Conservation (phyloP, 1,140 invertebrate genomes). For the Batillaria attramentaria region DNA sequence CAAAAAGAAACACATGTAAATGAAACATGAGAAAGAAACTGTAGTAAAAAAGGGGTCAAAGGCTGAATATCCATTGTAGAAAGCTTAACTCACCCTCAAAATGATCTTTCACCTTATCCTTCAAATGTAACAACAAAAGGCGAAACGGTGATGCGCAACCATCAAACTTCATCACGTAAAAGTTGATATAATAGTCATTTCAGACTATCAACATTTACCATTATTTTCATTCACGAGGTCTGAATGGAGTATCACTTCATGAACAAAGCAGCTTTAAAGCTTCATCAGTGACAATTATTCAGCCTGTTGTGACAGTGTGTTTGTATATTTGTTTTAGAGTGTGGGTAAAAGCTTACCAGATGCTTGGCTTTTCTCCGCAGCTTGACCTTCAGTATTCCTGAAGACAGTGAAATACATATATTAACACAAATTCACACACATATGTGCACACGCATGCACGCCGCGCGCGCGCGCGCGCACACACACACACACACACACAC, state of each 20-base stretch:
- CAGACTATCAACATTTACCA: too few species aligned
- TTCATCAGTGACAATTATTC: background rate
- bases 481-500: background rate
- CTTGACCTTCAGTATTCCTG: slow-evolving; percentile 27
- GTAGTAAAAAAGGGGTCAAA: too few species aligned
- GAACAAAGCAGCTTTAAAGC: background rate
- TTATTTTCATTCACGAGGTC: background rate
- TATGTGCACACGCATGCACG: background rate
- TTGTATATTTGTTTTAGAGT: background rate
- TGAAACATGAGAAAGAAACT: too few species aligned
- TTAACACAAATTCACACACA: background rate
- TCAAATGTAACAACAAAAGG: too few species aligned
- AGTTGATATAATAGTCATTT: too few species aligned
- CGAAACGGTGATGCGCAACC: too few species aligned
- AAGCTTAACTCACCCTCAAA: too few species aligned
- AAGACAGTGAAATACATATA: background rate
- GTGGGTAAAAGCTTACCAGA: slow-evolving; percentile 22
- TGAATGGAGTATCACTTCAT: background rate
- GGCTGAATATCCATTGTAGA: too few species aligned
- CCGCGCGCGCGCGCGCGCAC: background rate
- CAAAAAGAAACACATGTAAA: too few species aligned
- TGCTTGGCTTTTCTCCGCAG: slow-evolving; percentile 29
- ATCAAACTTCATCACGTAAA: too few species aligned
- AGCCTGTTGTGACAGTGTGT: background rate
- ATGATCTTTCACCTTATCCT: too few species aligned